These are phyloP conservation scores for Pseudomugil gertrudae DNA, from an alignment of 2,797 vertebrate species.

Conservation along the genomic window DNA sequence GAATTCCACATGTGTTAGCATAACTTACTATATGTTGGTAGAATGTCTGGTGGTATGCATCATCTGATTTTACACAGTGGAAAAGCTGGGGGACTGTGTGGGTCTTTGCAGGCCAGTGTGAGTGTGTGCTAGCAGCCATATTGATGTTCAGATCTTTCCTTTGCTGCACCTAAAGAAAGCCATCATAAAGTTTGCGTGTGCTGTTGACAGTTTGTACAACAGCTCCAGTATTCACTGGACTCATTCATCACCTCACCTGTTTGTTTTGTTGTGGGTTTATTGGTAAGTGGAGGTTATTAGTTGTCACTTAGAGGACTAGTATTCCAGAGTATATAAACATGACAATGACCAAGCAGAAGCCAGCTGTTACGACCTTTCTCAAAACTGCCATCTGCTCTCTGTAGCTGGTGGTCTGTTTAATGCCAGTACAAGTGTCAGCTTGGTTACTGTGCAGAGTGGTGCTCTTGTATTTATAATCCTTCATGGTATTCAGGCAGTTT, in stretches of 20 bases:
- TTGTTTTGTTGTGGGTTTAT: conserved; percentile 17
- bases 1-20: conserved; percentile 70
- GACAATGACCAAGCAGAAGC: background rate
- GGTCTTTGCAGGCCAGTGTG: conserved; percentile 31
- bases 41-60: conserved; percentile 56
- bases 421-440: background rate
- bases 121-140: conserved; percentile 36
- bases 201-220: conserved; percentile 15
- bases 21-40: conserved; percentile 65
- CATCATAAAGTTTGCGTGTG: conserved; percentile 37
- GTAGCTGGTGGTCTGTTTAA: conserved; percentile 9
- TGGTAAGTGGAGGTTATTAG: conserved; percentile 1
- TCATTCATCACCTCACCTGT: conserved; percentile 44
- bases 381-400: conserved; percentile 15
- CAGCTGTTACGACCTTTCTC: conserved; percentile 7
- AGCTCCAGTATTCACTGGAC: conserved; percentile 21
- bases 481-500: background rate
- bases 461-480: background rate
- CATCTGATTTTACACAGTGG: conserved; percentile 48
- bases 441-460: conserved; percentile 1
- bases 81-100: conserved; percentile 11
- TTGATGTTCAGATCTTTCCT: conserved; percentile 23
- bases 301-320: background rate
- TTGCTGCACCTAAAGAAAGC: conserved; percentile 26
- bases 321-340: background rate